Evolutionary conservation across 2,113 vertebrate genomes (phyloP).

Genomic region (Campylomormyrus numenius): DNA sequence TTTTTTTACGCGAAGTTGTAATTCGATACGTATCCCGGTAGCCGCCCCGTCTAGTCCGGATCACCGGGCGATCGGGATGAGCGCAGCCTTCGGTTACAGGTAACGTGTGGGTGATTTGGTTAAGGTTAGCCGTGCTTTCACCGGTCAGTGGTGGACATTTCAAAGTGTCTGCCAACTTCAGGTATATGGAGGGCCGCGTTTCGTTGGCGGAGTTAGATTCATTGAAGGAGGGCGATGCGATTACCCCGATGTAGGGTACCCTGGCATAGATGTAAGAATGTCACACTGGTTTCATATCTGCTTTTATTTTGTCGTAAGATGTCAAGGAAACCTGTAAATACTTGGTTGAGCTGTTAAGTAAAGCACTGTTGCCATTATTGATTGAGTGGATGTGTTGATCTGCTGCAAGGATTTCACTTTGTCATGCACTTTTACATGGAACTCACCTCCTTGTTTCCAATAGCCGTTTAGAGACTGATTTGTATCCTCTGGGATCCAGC

Average conservation of each 20-base stretch:
- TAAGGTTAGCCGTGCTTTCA: background rate
- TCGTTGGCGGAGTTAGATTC: background rate
- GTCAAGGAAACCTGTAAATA: background rate
- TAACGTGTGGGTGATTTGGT: background rate
- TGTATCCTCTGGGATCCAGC: slow-evolving; percentile 51
- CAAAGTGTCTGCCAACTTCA: background rate
- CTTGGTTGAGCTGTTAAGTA: background rate
- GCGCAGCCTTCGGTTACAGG: background rate
- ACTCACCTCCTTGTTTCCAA: slow-evolving; percentile 29
- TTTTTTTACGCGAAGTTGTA: background rate
- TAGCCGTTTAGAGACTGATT: slow-evolving; percentile 52
- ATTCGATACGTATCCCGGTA: background rate
- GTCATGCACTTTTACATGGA: background rate
- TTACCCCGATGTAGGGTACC: background rate
- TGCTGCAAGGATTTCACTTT: background rate
- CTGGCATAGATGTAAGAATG: background rate
- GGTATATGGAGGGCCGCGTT: background rate
- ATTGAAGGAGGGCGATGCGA: background rate
- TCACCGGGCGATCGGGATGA: background rate
- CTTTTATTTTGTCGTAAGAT: background rate
- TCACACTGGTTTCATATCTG: background rate
- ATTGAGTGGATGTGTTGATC: background rate
- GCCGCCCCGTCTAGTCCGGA: background rate
- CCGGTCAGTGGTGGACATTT: background rate
- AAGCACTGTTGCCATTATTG: background rate